Conservation (phyloP, 2,888 invertebrate species). For the Tricholauxania praeusta region DNA sequence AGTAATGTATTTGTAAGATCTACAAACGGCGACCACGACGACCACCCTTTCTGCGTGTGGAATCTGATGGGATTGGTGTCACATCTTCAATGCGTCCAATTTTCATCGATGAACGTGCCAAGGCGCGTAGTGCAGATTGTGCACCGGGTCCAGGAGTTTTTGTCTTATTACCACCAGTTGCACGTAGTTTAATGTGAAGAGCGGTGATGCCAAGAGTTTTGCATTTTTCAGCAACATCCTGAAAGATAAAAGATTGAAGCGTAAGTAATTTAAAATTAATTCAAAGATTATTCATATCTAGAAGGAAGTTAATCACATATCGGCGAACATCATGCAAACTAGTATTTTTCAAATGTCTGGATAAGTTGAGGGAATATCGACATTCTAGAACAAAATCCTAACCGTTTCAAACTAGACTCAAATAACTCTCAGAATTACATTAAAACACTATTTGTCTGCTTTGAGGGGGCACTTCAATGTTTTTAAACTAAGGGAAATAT, state of each 20-base stretch:
- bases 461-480: too few relatives aligned
- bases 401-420: too few relatives aligned
- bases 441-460: too few relatives aligned
- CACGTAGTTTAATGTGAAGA: conserved; percentile 96
- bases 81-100: conserved; percentile 99
- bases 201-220: conserved; percentile 97
- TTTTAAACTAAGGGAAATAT: too few relatives aligned
- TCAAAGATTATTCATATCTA: too few relatives aligned
- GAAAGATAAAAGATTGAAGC: conserved; percentile 40
- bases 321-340: too few relatives aligned
- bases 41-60: conserved; percentile 99
- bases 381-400: too few relatives aligned
- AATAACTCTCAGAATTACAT: too few relatives aligned
- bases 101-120: conserved; percentile 99
- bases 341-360: too few relatives aligned
- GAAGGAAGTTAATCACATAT: too few relatives aligned
- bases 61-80: conserved; percentile 99
- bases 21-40: conserved; percentile 99
- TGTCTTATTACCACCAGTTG: conserved; percentile 98
- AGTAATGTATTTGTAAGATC: conserved; percentile 56
- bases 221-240: conserved; percentile 99
- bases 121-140: conserved; percentile 95
- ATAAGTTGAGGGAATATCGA: too few relatives aligned
- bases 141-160: conserved; percentile 99
- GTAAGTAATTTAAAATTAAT: too few relatives aligned